These are phyloP conservation scores for Syngnathoides biaculeatus DNA, from an alignment of 2,113 vertebrate genomes.

Conservation along the genomic window DNA sequence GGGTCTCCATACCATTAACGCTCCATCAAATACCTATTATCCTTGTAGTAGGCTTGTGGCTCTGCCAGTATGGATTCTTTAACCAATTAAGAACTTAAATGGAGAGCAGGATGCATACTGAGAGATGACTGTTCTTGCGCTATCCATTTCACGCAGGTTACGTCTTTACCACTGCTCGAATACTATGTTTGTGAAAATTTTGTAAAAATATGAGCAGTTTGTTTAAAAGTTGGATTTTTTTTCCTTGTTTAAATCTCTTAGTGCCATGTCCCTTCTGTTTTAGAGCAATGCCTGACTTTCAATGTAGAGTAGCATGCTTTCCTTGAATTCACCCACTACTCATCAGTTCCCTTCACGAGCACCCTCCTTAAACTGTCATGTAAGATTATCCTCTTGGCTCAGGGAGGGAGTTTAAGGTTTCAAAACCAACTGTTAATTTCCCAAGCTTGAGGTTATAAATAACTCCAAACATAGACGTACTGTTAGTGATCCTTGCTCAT, in stretches of 20 bases:
- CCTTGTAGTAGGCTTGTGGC: conserved; percentile 59
- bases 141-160: conserved; percentile 1
- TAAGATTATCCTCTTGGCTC: conserved; percentile 70
- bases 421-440: conserved; percentile 74
- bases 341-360: conserved; percentile 37
- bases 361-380: conserved; percentile 67
- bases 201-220: background rate
- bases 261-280: conserved; percentile 4
- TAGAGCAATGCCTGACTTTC: background rate
- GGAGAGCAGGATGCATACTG: conserved; percentile 38
- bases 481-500: conserved; percentile 32
- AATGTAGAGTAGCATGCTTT: conserved; percentile 14
- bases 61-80: conserved; percentile 66
- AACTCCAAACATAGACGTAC: conserved; percentile 45
- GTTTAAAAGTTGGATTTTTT: conserved; percentile 4
- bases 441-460: conserved; percentile 68
- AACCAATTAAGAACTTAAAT: conserved; percentile 65
- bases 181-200: background rate
- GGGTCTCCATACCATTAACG: conserved; percentile 67
- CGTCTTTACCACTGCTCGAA: background rate
- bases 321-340: conserved; percentile 9
- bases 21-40: conserved; percentile 76
- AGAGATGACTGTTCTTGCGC: conserved; percentile 13
- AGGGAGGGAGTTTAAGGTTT: conserved; percentile 68
- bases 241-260: conserved; percentile 5